A percentile compares a stretch with the other conserved stretches of the same genome.
These are phyloP conservation scores for Calcarius lapponicus DNA, from an alignment of 2,797 vertebrate genomes.

Conservation along the genomic window DNA sequence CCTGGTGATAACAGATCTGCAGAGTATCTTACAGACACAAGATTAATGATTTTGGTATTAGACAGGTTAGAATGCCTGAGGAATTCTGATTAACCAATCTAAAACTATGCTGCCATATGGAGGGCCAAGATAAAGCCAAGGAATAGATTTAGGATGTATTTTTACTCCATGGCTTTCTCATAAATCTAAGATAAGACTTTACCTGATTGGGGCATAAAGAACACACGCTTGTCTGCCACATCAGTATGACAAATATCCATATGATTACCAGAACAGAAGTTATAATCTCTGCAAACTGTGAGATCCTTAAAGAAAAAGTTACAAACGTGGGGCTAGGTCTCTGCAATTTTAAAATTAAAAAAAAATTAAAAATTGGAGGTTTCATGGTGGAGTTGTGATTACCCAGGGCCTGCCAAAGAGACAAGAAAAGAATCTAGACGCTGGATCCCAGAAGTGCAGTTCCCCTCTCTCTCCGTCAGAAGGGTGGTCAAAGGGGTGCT, in stretches of 20 bases:
- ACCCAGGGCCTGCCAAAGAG: neutral
- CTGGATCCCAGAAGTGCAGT: neutral
- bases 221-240: neutral
- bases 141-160: neutral
- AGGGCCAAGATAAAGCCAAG: constrained; percentile 30
- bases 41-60: constrained; percentile 1
- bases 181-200: constrained; percentile 9
- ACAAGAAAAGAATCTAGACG: neutral
- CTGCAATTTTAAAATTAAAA: neutral
- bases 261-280: neutral
- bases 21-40: neutral
- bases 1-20: neutral
- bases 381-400: neutral
- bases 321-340: neutral
- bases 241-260: neutral
- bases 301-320: neutral
- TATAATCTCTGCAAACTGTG: neutral
- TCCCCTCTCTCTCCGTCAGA: neutral
- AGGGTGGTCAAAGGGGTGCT: neutral
- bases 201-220: neutral
- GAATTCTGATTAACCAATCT: constrained; percentile 24
- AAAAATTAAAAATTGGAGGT: rapidly evolving
- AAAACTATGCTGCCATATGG: neutral
- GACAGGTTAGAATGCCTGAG: neutral
- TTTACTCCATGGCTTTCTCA: neutral